Evolutionary conservation across 1,140 invertebrate genomes (phyloP), one percentile per base, ranked within the genome.

Genomic region (Panagrolaimus sp.): DNA sequence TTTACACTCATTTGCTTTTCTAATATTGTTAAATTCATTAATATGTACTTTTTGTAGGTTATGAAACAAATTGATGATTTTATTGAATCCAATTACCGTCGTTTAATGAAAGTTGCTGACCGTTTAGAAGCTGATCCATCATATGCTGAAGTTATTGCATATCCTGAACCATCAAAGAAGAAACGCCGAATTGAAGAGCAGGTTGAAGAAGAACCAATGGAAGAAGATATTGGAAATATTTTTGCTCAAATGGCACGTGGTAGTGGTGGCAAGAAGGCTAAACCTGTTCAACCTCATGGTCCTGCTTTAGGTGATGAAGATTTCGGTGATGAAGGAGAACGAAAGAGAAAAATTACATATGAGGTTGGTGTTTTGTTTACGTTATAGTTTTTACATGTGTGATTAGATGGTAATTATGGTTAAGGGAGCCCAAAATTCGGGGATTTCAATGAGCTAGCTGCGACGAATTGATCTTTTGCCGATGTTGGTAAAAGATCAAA

Each of bases 261-360:
- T 15, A 24, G 48, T 24, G 48, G 17, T 52, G 48, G n/a, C 9
- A n/a, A n/a, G 0, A 24, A 8, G 48, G 48, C 48, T 1, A 52
- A 52, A 24, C 15, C 48, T 7, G 14, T 7, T 52, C n/a, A n/a
- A n/a, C n/a, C 48, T n/a, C 48, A 24, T 21, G 48, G 48, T 24
- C 48, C 48, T 5, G 48, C 48, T 7, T 52, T 52, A 21, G 43
- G 12, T n/a, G 44, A 46, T 47, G 44, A 66, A 15, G 47, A 28
- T 58, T 21, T 43, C 24, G 21, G 15, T 21, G 43, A 65, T 24
- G 38, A 44, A 24, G 65, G 24, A 21, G 1, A 63, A 21, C 43
- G 58, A n/a, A 46, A 65, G 46, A 44, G 70, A 32, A 71, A 63
- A 64, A 69, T 71, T 28, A 71, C 38, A 28, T 71, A 71, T 43